Base-by-base conservation (phyloP, 2,113 vertebrate genomes). In the Psilopsiagon aymara region DNA sequence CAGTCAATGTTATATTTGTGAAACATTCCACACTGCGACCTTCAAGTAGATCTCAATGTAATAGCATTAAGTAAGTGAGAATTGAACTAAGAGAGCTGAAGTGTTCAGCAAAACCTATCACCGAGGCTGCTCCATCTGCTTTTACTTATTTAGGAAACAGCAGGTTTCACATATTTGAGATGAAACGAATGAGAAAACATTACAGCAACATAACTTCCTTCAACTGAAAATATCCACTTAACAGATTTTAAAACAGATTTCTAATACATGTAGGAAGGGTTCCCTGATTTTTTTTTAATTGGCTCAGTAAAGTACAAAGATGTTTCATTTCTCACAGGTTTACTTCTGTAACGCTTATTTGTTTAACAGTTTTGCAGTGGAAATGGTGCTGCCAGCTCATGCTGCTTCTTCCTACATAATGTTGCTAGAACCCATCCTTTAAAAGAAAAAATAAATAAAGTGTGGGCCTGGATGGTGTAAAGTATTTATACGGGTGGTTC, bases 171-270 rank as follows among this genome's bases (percentile, higher is more conserved):
- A 97, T 97, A 97, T 97, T 97, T 97, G 92, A 95, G 94, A 96
- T 94, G 80, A 97, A 97, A 97, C 77, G 52, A 97, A 97, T 96
- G 96, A 95, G 97, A 96, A 97, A 97, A 97, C 97, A 97, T 97
- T 97, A 94, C 89, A 60, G 97, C 94, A 97, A 96, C 97, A 97
- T 80, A 97, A 95, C 93, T 97, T 92, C 91, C 94, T 94, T 96
- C 92, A 88, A 95, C 84, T 90, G 95, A 97, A 97, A 97, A 97
- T 97, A 97, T 46, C 95, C 92, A 94, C 95, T 96, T 94, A 96
- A 97, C 97, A 97, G 97, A 97, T 97, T 97, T 97, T 83, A 96
- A 97, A 97, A 96, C 97, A 97, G 97, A 97, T 97, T 97, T 97
- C 94, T 95, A 97, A 97, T 97, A 96, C 86, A 94, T 94, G 97